These are phyloP conservation scores for Steromphala cineraria DNA, from an alignment of 2,888 invertebrate species.

Conservation along the genomic window DNA sequence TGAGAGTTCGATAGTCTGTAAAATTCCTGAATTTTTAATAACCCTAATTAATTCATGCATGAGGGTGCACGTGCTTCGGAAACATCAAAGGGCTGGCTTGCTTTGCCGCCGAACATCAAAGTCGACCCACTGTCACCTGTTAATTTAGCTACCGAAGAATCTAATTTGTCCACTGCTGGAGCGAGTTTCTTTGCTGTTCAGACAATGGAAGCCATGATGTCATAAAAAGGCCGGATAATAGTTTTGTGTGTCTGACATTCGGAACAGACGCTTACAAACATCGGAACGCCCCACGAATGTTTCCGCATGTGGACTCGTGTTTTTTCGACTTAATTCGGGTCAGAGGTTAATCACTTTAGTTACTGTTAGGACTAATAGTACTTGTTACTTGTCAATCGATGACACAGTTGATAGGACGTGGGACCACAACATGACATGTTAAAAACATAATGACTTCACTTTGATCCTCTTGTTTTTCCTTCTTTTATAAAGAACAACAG, in stretches of 20 bases:
- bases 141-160: not conserved
- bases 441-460: too few relatives aligned
- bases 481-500: too few relatives aligned
- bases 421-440: too few relatives aligned
- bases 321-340: not conserved
- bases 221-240: not conserved
- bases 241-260: not conserved
- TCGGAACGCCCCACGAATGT: not conserved
- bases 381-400: not conserved
- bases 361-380: not conserved
- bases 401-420: not conserved
- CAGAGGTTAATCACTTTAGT: not conserved
- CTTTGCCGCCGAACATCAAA: slow-evolving; percentile 1
- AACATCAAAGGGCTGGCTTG: not conserved
- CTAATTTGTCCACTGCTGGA: not conserved
- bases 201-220: not conserved
- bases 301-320: not conserved
- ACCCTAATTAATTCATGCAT: slow-evolving; percentile 8
- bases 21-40: slow-evolving; percentile 10
- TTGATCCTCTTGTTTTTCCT: too few relatives aligned
- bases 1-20: not conserved
- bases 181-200: not conserved
- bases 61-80: slow-evolving; percentile 4
- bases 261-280: not conserved
- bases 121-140: slow-evolving; percentile 8